phyloP scores from a whole-genome alignment of 1,140 invertebrate genomes.

The Aphaenogaster floridana region DNA sequence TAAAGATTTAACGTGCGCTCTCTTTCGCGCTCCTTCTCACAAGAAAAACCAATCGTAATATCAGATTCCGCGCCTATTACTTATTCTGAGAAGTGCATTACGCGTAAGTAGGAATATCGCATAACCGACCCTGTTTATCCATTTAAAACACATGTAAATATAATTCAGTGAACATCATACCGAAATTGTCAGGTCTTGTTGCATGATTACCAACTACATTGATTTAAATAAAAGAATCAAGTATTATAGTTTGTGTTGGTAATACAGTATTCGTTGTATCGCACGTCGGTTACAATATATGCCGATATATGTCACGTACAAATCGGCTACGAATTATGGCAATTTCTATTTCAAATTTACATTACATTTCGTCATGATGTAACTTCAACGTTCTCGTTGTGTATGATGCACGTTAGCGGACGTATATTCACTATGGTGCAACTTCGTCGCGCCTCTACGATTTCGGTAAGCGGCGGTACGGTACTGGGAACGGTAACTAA shows the following conservation, averaged over 20 bases:
- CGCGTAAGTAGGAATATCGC: no score
- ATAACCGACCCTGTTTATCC: no score
- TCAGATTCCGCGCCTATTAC: no score
- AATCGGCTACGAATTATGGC: slow-evolving; percentile 1
- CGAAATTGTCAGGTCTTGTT: neutral
- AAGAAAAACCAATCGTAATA: no score
- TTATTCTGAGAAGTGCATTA: no score
- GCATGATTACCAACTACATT: no score
- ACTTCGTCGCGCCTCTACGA: no score
- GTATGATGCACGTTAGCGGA: neutral
- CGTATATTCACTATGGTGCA: neutral
- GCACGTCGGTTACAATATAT: neutral
- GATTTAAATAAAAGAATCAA: neutral
- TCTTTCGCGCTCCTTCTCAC: no score
- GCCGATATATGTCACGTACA: neutral
- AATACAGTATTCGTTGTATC: neutral
- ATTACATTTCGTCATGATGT: neutral
- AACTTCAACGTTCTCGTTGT: neutral
- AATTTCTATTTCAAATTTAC: slow-evolving; percentile 8
- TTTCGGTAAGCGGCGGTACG: no score
- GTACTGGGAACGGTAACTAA: no score
- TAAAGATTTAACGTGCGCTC: no score
- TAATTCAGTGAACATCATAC: neutral
- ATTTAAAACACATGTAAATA: neutral
- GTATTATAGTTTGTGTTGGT: neutral